Base-by-base conservation (phyloP, 1,140 invertebrate genomes). In the Copidosoma floridanum region DNA sequence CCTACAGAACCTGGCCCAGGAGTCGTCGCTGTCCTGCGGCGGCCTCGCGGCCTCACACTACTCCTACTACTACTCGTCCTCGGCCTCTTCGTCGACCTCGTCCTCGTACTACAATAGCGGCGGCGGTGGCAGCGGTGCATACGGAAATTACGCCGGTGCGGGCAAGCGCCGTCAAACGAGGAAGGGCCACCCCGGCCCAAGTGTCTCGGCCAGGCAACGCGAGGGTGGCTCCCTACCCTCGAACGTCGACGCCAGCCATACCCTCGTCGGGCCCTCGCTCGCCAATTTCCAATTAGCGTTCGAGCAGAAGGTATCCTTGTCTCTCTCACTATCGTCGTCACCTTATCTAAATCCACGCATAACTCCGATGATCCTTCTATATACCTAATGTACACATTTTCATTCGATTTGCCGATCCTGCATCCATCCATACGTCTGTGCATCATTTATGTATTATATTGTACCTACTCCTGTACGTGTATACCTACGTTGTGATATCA, bases 161-260 rank as follows among this genome's bases (percentile, higher is more conserved):
- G 68, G 71, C 26, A 66, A 74, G 8, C 71, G 77, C 61, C 70
- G 70, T 2, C 43, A 48, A 20, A 79, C 78, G 56, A 76, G 76
- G 51, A 79, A 78, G 57, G 76, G 76, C 50, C 71, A 74, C 40
- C 68, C 72, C 1, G 76, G 75, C 37, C 71, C 76, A 5, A 80
- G 74, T 64, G 83, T 85, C 1, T 87, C 85, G 54, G 82, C 86
- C 7, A 78, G 87, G 52, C 86, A 87, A 70, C 78, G 85, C 14
- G 86, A 88, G 78, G 86, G 86, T 51, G 86, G 87, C 59, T 85
- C 84, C 21, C 72, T 86, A 57, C 85, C 85, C 0, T 84, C 82
- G 16, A 84, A 84, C 74, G 84, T 85, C 41, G 84, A 85, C 67
- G 77, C 82, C 24, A 81, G 79, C 2, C 78, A 80, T 53, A 78